Percentiles rank a stretch among this genome's conserved stretches.
These are phyloP conservation scores for Ophion slaviceki DNA, from an alignment of 2,888 invertebrate genomes.

Conservation along the genomic window DNA sequence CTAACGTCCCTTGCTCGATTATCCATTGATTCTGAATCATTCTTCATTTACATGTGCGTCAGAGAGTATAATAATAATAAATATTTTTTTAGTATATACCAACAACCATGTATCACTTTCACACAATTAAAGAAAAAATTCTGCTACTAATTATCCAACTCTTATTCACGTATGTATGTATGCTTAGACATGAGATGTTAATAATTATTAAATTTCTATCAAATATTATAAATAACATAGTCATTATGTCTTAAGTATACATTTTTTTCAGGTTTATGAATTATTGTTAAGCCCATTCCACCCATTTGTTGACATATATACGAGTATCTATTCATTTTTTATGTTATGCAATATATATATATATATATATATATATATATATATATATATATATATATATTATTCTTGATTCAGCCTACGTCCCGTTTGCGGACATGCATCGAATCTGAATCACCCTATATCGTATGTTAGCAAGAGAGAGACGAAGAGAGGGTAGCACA, in stretches of 20 bases:
- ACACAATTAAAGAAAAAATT: background rate
- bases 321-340: no score
- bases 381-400: background rate
- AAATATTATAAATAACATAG: background rate
- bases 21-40: no score
- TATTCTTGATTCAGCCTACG: background rate
- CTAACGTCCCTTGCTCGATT: no score
- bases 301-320: no score
- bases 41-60: no score
- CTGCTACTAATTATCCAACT: background rate
- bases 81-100: no score
- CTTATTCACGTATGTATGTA: no score
- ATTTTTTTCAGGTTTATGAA: background rate
- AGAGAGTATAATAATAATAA: no score
- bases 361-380: background rate
- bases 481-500: conserved; percentile 20
- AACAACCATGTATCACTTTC: no score
- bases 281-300: background rate
- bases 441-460: conserved; percentile 2
- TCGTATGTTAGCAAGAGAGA: background rate
- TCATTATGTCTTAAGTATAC: no score
- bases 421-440: background rate
- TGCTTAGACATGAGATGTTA: background rate
- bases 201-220: background rate
- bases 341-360: no score